Evolutionary conservation across 1,140 invertebrate genomes (phyloP).

Genomic region (Berghia stephanieae): DNA sequence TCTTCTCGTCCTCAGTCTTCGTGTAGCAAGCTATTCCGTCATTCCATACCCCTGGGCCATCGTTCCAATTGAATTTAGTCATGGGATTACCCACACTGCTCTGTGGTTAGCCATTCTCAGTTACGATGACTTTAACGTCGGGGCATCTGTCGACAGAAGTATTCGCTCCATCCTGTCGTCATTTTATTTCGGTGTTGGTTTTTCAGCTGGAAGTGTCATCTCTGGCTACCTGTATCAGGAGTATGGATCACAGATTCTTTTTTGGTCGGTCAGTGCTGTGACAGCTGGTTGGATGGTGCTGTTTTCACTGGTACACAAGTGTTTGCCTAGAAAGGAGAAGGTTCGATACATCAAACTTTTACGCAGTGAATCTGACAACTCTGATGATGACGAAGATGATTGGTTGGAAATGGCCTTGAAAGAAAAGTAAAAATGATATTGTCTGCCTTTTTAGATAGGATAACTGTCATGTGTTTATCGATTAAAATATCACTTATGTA

Average conservation of each 20-base stretch:
- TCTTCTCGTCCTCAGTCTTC: constrained; percentile 44
- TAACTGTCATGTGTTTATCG: too few species aligned
- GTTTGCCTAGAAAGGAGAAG: constrained; percentile 48
- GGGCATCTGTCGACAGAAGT: constrained; percentile 54
- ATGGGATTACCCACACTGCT: constrained; percentile 59
- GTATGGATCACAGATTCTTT: constrained; percentile 52
- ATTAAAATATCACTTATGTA: too few species aligned
- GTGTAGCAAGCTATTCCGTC: constrained; percentile 57
- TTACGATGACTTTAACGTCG: constrained; percentile 57
- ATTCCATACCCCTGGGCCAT: constrained; percentile 56
- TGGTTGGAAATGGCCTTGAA: constrained; percentile 62
- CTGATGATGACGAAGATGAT: constrained; percentile 53
- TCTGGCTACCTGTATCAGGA: constrained; percentile 53
- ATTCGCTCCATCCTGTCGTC: constrained; percentile 56
- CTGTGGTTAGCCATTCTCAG: constrained; percentile 61
- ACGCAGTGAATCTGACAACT: constrained; percentile 50
- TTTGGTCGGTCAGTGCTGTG: constrained; percentile 45
- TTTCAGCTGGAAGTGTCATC: constrained; percentile 50
- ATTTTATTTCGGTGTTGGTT: constrained; percentile 61
- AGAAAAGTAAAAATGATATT: constrained; percentile 46
- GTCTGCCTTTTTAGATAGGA: too few species aligned
- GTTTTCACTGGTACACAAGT: constrained; percentile 49
- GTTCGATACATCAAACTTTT: constrained; percentile 56
- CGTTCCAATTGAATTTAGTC: constrained; percentile 52
- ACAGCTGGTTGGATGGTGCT: constrained; percentile 51